Evolutionary conservation across 2,797 vertebrate species (phyloP).

Genomic region (Micromesistius poutassou): DNA sequence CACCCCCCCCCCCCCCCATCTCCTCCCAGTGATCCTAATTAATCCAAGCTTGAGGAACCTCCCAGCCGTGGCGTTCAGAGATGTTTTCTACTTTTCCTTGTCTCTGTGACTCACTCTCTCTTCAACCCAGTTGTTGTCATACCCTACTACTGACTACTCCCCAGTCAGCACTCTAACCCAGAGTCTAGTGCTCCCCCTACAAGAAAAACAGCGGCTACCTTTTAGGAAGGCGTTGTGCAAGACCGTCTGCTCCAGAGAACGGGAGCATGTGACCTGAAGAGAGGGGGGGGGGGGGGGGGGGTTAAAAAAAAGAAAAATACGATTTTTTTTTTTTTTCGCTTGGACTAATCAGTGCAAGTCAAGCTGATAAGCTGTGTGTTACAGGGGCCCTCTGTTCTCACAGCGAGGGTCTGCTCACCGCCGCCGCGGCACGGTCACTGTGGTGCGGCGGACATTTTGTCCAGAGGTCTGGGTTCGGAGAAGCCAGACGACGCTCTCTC

Average conservation of each 20-base stretch:
- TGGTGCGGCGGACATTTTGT: conserved; percentile 47
- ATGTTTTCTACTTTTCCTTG: conserved; percentile 37
- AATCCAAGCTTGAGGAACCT: conserved; percentile 57
- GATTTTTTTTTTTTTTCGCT: neutral
- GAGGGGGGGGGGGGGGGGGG: neutral
- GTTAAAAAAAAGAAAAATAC: neutral
- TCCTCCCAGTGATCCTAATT: conserved; percentile 32
- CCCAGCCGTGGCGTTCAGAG: conserved; percentile 56
- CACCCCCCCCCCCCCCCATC: conserved; percentile 2
- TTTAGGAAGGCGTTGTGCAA: no score
- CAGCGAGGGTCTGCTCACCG: conserved; percentile 16
- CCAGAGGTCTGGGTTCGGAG: conserved; percentile 1
- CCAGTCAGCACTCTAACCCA: neutral
- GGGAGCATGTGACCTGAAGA: neutral
- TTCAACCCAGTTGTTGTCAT: conserved; percentile 35
- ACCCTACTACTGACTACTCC: neutral
- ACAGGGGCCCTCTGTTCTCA: conserved; percentile 46
- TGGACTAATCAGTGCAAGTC: conserved; percentile 29
- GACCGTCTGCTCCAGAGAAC: no score
- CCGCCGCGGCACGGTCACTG: neutral
- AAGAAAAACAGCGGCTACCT: no score
- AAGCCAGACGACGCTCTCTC: conserved; percentile 4
- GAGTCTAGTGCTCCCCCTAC: neutral
- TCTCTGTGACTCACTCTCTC: conserved; percentile 50
- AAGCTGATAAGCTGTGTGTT: conserved; percentile 48